phyloP scores from a whole-genome alignment of 2,797 vertebrate species.

The Buphagus erythrorhynchus region DNA sequence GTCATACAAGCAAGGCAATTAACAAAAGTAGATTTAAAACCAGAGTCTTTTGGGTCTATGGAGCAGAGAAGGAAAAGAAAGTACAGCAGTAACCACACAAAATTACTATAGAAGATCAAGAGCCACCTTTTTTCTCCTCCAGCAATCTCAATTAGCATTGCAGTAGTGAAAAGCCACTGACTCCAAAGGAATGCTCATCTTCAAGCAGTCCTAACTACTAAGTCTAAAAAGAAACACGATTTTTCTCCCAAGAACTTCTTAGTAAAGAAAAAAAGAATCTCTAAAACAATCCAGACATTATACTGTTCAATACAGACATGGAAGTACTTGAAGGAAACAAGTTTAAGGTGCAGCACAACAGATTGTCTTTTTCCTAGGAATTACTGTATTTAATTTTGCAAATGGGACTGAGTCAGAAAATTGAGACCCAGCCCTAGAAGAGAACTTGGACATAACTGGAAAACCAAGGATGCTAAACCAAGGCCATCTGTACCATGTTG shows the following conservation, averaged over 20 bases:
- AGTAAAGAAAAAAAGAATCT: neutral
- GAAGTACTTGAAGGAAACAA: neutral
- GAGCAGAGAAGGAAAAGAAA: neutral
- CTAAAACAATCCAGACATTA: neutral
- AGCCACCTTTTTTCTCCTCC: neutral
- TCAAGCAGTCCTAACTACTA: neutral
- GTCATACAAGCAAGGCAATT: neutral
- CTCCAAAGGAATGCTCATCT: neutral
- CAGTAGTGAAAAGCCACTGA: neutral
- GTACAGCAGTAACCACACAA: neutral
- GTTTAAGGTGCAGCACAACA: neutral
- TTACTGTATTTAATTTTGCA: neutral
- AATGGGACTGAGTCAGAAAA: neutral
- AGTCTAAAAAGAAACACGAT: neutral
- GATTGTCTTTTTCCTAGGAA: neutral
- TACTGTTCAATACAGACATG: neutral
- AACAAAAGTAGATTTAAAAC: neutral
- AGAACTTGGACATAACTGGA: neutral
- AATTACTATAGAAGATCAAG: neutral
- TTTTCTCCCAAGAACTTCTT: neutral
- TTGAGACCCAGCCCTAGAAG: neutral
- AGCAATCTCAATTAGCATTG: neutral
- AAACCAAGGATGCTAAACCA: neutral
- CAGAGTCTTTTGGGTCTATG: neutral
- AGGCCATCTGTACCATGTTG: neutral